Percentiles rank a stretch among this genome's conserved stretches.
Conservation (phyloP, 2,888 invertebrate genomes). For the Amblyjoppa proteus region DNA sequence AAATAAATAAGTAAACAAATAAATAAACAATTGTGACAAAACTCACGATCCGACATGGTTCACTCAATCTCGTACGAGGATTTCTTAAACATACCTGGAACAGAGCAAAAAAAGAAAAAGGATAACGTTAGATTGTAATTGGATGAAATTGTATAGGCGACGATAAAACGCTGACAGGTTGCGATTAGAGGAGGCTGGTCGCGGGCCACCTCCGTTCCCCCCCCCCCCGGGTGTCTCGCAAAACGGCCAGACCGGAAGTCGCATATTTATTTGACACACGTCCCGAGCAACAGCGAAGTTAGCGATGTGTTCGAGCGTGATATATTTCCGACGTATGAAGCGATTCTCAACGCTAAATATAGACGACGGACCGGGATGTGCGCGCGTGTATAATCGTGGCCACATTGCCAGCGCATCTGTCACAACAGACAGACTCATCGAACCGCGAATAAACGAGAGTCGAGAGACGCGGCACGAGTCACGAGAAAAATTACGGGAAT, state of each 20-base stretch:
- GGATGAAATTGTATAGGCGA: background rate
- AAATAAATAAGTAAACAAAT: background rate
- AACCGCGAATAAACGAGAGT: slow-evolving; percentile 45
- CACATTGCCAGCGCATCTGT: slow-evolving; percentile 71
- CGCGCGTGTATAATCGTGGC: slow-evolving; percentile 46
- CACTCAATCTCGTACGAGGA: background rate
- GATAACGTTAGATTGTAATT: slow-evolving; percentile 24
- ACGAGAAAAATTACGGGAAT: background rate
- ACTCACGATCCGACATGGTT: slow-evolving; percentile 6
- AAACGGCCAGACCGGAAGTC: slow-evolving; percentile 71
- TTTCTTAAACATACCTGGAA: slow-evolving; percentile 75
- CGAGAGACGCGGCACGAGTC: background rate
- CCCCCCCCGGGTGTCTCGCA: background rate
- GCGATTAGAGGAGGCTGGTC: background rate
- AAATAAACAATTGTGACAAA: background rate
- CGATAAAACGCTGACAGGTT: background rate
- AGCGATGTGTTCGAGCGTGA: slow-evolving; percentile 5
- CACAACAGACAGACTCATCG: slow-evolving; percentile 70
- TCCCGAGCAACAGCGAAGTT: slow-evolving; percentile 25
- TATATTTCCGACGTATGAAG: slow-evolving; percentile 21
- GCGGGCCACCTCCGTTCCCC: background rate
- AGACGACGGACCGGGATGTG: slow-evolving; percentile 21
- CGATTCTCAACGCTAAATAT: slow-evolving; percentile 61
- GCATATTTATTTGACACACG: slow-evolving; percentile 74
- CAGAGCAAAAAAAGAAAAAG: slow-evolving; percentile 65